Evolutionary conservation across 2,888 invertebrate species (phyloP), one percentile per base, ranked within the genome.

Genomic region (Pharmacophagus antenor): DNA sequence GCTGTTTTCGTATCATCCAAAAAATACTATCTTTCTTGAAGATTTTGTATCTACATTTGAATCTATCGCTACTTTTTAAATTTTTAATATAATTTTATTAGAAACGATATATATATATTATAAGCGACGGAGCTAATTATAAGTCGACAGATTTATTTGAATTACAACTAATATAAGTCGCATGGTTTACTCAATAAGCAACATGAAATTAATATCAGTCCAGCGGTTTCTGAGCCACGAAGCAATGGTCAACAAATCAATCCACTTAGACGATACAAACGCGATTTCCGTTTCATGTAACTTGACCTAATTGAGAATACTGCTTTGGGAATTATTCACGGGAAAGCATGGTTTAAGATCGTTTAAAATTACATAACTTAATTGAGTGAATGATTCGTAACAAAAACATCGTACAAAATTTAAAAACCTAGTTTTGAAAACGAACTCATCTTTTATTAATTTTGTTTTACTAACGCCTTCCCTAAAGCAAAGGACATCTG

Each of bases 401-500:
- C n/a, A n/a, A n/a, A n/a, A n/a, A n/a, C n/a, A n/a, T n/a, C n/a
- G 15, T 5, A 4, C 4, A 37, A 15, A 37, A 37, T 1, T 2
- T 10, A 31, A 31, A 3, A 12, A 3, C 15, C n/a, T 15, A 15
- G 4, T 37, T 1, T 42, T 44, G 8, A 10, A 2, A 44, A 44
- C 7, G 22, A 47, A 47, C 31, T 20, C 46, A 55, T 20, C 22
- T 20, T 7, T 49, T 49, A 23, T 1, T 2, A 25, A n/a, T 49
- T 25, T 22, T 44, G 5, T 48, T 52, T 49, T 41, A 49, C 10
- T 6, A 42, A n/a, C 20, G 48, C 53, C n/a, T 41, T 54, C 41
- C 49, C 31, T 59, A 37, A 21, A 23, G 54, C 49, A 23, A 55
- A 60, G 44, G 50, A 46, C 59, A 50, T 60, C 50, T 55, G 50